phyloP scores from a whole-genome alignment of 2,113 vertebrate species.

The Mesoclemmys tuberculata region DNA sequence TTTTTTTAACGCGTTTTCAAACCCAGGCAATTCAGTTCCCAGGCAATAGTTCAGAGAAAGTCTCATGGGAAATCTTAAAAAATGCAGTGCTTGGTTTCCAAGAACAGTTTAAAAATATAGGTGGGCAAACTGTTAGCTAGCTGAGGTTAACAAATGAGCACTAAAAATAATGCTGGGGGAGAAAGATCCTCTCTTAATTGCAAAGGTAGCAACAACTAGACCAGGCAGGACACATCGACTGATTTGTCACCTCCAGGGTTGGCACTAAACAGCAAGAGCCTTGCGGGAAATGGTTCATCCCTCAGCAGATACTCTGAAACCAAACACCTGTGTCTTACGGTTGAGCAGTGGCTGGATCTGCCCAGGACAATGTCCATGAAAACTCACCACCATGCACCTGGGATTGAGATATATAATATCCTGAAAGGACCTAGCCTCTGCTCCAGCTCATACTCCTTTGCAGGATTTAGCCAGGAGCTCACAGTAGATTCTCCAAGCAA shows the following conservation, averaged over 20 bases:
- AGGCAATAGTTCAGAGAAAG: not conserved
- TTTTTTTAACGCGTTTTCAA: not conserved
- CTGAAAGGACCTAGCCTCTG: not conserved
- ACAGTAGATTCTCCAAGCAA: not conserved
- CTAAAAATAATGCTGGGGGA: not conserved
- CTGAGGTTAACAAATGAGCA: not conserved
- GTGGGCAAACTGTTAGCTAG: not conserved
- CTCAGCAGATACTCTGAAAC: not conserved
- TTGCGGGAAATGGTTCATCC: not conserved
- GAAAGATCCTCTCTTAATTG: not conserved
- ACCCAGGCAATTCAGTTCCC: not conserved
- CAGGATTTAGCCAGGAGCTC: not conserved
- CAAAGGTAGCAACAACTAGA: not conserved
- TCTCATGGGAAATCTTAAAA: not conserved
- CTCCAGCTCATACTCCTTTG: too few species aligned
- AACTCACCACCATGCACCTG: not conserved
- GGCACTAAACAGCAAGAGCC: accelerated
- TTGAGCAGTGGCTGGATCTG: not conserved
- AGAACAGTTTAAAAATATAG: not conserved
- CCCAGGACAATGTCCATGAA: not conserved
- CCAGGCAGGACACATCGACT: not conserved
- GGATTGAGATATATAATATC: not conserved
- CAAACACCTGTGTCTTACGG: not conserved
- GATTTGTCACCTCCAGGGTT: not conserved
- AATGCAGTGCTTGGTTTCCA: slow-evolving; percentile 2